Evolutionary conservation across 2,888 invertebrate species (phyloP).

Genomic region (Sylvicola fuscatus): DNA sequence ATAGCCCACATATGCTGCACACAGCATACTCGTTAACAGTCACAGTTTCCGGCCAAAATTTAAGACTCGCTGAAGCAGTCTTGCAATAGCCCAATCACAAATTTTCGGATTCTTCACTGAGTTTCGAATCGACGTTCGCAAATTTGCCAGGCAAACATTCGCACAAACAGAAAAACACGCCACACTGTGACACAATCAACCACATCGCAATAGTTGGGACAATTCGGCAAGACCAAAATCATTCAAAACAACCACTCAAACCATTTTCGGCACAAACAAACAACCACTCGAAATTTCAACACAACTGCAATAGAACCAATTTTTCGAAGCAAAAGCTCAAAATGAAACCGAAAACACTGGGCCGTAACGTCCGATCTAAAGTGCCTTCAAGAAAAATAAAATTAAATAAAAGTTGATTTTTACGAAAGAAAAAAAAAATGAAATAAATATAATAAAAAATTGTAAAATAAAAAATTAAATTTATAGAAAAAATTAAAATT

Average conservation of each 20-base stretch:
- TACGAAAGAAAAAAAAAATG: constrained; percentile 52
- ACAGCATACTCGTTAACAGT: no score
- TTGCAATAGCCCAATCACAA: not conserved
- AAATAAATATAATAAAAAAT: constrained; percentile 62
- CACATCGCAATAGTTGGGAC: not conserved
- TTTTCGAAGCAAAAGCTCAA: constrained; percentile 21
- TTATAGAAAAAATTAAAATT: constrained; percentile 40
- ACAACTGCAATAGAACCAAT: constrained; percentile 4
- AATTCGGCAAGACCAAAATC: not conserved
- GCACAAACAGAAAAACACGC: constrained; percentile 8
- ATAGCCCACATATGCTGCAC: no score
- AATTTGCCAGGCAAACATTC: constrained; percentile 35
- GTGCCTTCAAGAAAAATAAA: constrained; percentile 55
- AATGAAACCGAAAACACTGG: constrained; percentile 60
- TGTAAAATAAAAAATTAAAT: constrained; percentile 47
- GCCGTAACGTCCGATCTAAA: constrained; percentile 88
- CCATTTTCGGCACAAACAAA: not conserved
- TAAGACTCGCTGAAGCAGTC: not conserved
- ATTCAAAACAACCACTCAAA: constrained; percentile 5
- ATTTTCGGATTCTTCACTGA: no score
- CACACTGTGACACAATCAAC: not conserved
- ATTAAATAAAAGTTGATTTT: constrained; percentile 47
- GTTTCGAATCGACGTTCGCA: constrained; percentile 57
- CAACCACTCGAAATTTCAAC: not conserved
- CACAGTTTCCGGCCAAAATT: not conserved